phyloP scores from a whole-genome alignment of 2,797 vertebrate species.

The Cheirogaleus major region DNA sequence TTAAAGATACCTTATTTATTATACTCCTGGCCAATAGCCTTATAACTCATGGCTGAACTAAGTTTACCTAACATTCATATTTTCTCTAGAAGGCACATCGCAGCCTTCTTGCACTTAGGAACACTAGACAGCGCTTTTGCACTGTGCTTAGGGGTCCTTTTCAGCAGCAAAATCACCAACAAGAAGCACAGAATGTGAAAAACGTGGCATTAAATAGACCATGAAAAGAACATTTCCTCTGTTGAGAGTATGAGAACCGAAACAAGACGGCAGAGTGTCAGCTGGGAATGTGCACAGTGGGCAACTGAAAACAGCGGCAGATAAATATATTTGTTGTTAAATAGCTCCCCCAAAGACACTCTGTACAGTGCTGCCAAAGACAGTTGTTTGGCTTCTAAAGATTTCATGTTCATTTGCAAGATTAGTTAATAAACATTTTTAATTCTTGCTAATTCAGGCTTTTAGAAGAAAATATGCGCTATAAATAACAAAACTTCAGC shows the following conservation, averaged over 20 bases:
- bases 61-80: not conserved
- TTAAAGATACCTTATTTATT: not conserved
- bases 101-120: not conserved
- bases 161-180: not conserved
- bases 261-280: not conserved
- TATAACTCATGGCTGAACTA: not conserved
- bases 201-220: not conserved
- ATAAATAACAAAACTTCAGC: constrained; percentile 18
- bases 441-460: not conserved
- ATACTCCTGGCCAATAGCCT: not conserved
- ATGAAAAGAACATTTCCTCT: not conserved
- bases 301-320: not conserved
- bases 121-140: not conserved
- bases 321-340: not conserved
- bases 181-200: not conserved
- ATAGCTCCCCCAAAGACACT: not conserved
- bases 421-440: constrained; percentile 45
- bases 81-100: not conserved
- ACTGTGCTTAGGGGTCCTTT: not conserved
- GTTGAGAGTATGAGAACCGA: not conserved
- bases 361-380: not conserved
- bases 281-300: not conserved
- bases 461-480: not conserved
- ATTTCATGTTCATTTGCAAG: constrained; percentile 37
- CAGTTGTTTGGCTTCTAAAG: not conserved